Percentiles rank a stretch among this genome's conserved stretches.
phyloP scores from a whole-genome alignment of 1,140 invertebrate genomes.

The Dendroctonus ponderosae region DNA sequence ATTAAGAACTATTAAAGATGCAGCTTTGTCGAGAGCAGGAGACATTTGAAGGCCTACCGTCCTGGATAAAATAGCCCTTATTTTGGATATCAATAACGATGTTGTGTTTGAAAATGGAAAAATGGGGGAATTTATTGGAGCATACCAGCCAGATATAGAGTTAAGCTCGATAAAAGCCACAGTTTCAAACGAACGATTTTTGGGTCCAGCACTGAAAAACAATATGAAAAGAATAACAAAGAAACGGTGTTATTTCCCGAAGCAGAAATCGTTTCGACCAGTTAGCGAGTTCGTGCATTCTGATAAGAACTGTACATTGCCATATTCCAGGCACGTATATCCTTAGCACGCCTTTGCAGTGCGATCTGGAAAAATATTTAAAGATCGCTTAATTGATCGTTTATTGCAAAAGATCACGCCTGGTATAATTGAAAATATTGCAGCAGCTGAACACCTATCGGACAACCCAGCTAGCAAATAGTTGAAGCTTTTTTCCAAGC shows the following conservation, averaged over 20 bases:
- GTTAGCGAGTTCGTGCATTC: slow-evolving; percentile 31
- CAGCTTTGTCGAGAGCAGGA: not conserved
- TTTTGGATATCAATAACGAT: no score
- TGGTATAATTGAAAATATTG: slow-evolving; percentile 5
- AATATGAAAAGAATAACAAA: slow-evolving; percentile 9
- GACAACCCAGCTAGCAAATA: no score
- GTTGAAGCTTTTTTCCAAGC: no score
- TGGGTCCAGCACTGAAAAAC: no score
- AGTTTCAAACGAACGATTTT: no score
- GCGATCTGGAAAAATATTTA: slow-evolving; percentile 28
- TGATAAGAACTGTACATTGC: slow-evolving; percentile 19
- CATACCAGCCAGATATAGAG: no score
- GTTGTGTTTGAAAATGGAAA: no score
- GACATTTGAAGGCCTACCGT: no score
- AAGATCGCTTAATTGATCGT: slow-evolving; percentile 31
- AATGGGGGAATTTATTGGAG: no score
- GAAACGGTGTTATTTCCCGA: slow-evolving; percentile 17
- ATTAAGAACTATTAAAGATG: slow-evolving; percentile 15
- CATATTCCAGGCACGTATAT: slow-evolving; percentile 22
- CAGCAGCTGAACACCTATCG: no score
- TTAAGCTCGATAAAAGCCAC: no score
- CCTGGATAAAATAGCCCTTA: no score
- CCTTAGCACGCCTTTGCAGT: slow-evolving; percentile 26
- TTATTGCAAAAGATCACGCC: slow-evolving; percentile 16
- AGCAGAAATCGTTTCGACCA: slow-evolving; percentile 32